Evolutionary conservation across 2,888 invertebrate species (phyloP).

Genomic region (Artemia sp.): DNA sequence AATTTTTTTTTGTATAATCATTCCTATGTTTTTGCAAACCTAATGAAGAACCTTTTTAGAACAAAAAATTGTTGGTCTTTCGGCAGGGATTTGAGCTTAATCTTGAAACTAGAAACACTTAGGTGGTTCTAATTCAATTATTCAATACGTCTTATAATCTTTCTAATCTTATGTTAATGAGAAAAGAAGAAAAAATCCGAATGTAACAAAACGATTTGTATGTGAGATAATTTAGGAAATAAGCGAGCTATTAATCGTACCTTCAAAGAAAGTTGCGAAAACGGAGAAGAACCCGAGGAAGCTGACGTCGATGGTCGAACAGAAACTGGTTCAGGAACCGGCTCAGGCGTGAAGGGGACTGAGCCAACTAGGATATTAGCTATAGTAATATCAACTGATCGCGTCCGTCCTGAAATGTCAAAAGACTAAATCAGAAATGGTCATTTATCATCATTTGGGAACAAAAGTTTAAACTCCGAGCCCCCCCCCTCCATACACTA

Average conservation of each 20-base stretch:
- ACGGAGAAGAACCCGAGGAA: slow-evolving; percentile 16
- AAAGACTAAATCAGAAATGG: too few relatives aligned
- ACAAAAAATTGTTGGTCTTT: too few relatives aligned
- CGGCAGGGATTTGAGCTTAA: too few relatives aligned
- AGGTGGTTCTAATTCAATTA: too few relatives aligned
- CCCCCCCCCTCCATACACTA: too few relatives aligned
- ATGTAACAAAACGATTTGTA: slow-evolving; percentile 24
- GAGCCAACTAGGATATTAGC: slow-evolving; percentile 61
- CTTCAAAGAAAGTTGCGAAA: neutral
- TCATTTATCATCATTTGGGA: too few relatives aligned
- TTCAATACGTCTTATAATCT: too few relatives aligned
- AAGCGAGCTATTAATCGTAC: neutral
- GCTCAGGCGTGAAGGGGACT: slow-evolving; percentile 44
- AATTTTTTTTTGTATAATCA: too few relatives aligned
- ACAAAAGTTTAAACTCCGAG: too few relatives aligned
- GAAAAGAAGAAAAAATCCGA: neutral
- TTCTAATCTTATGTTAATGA: neutral
- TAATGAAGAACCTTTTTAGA: too few relatives aligned
- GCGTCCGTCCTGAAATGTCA: slow-evolving; percentile 43
- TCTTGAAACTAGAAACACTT: too few relatives aligned
- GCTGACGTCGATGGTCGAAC: slow-evolving; percentile 16
- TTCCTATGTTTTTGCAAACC: too few relatives aligned
- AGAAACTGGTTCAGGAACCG: slow-evolving; percentile 20
- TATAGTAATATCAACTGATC: slow-evolving; percentile 58
- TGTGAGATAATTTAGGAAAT: slow-evolving; percentile 23